A percentile compares a stretch with the other conserved stretches of the same genome.
Evolutionary conservation across 1,140 invertebrate species (phyloP).

Genomic region (Drosophila bifasciata): DNA sequence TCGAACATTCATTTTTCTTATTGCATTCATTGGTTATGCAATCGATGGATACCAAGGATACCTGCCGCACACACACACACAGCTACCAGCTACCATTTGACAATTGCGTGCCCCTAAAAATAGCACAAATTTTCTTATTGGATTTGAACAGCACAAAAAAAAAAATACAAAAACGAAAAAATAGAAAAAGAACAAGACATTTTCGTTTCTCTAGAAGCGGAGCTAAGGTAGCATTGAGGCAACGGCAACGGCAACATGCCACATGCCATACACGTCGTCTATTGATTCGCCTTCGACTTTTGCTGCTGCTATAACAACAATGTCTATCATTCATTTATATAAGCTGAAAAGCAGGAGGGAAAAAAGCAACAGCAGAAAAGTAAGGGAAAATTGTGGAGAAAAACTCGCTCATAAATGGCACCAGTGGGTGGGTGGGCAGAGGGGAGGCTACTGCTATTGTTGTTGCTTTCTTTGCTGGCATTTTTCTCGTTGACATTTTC

Average conservation of each 20-base stretch:
- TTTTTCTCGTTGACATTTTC: conserved; percentile 67
- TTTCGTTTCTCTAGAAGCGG: conserved; percentile 27
- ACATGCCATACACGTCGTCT: conserved; percentile 58
- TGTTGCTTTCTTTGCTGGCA: conserved; percentile 17
- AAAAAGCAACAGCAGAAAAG: conserved; percentile 6
- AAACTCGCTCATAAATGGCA: conserved; percentile 54
- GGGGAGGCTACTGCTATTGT: conserved; percentile 26
- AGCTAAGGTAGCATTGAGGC: too few relatives aligned
- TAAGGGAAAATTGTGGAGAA: conserved; percentile 2
- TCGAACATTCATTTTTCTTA: conserved; percentile 15
- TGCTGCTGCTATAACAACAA: conserved; percentile 64
- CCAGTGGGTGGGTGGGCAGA: conserved; percentile 19
- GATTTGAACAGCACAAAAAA: conserved; percentile 50
- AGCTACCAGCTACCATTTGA: conserved; percentile 44
- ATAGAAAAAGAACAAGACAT: conserved; percentile 47
- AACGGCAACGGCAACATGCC: conserved; percentile 29
- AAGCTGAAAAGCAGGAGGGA: conserved; percentile 37
- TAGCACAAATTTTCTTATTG: conserved; percentile 59
- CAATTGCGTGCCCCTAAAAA: conserved; percentile 63
- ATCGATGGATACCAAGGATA: conserved; percentile 27
- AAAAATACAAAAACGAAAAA: too few relatives aligned
- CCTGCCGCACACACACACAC: background rate
- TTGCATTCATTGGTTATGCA: conserved; percentile 67
- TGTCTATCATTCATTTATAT: conserved; percentile 64
- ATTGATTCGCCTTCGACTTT: conserved; percentile 46